A percentile compares a stretch with the other conserved stretches of the same genome.
These are phyloP conservation scores for Cygnus buccinator DNA, from an alignment of 2,113 vertebrate genomes.

Conservation along the genomic window DNA sequence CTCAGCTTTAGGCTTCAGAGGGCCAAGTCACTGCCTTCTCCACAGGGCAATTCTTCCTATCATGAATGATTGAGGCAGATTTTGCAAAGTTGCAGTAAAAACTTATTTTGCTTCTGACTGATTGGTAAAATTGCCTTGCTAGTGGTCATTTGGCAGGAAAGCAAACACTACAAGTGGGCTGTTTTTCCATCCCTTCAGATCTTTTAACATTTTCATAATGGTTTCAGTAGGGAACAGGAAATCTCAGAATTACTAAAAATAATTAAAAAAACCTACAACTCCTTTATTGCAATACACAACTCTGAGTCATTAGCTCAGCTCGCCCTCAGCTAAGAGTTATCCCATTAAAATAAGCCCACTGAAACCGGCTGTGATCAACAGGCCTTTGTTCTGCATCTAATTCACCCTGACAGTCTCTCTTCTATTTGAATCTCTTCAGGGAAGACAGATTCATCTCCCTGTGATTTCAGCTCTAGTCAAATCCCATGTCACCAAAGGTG, in stretches of 20 bases:
- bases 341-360: background rate
- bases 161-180: background rate
- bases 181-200: background rate
- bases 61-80: background rate
- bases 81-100: background rate
- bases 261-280: background rate
- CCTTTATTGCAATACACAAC: background rate
- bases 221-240: background rate
- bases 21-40: background rate
- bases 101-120: background rate
- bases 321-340: background rate
- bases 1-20: background rate
- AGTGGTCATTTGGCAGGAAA: background rate
- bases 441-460: background rate
- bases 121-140: background rate
- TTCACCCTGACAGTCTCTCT: background rate
- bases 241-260: background rate
- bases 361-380: background rate
- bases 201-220: background rate
- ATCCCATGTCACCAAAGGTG: background rate
- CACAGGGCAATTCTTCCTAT: background rate
- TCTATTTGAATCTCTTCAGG: background rate
- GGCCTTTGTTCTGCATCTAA: slow-evolving; percentile 4
- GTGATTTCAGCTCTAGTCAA: background rate
- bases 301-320: background rate